These are phyloP conservation scores for Hoplostethus mediterraneus DNA, from an alignment of 2,797 vertebrate species.

Conservation along the genomic window DNA sequence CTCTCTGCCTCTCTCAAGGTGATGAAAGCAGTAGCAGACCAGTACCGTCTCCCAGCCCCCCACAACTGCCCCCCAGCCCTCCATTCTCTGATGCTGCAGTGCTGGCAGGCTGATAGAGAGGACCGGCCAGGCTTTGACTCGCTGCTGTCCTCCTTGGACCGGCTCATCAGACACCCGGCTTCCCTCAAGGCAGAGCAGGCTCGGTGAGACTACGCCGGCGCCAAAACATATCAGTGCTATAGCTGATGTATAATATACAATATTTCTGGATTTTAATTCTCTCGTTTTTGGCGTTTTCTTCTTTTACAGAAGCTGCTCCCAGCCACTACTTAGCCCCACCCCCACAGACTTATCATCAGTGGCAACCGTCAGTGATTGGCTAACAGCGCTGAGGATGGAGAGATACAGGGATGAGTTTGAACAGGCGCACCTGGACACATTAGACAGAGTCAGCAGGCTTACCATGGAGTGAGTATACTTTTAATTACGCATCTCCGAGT, in stretches of 20 bases:
- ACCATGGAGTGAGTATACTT: constrained; percentile 84
- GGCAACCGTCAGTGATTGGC: constrained; percentile 90
- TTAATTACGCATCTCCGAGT: neutral
- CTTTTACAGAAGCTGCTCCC: constrained; percentile 80
- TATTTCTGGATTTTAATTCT: constrained; percentile 13
- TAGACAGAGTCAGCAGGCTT: constrained; percentile 90
- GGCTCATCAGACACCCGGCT: constrained; percentile 86
- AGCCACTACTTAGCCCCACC: constrained; percentile 86
- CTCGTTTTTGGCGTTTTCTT: constrained; percentile 31
- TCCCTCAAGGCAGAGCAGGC: constrained; percentile 84
- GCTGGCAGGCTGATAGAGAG: constrained; percentile 91
- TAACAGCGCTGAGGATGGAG: constrained; percentile 95
- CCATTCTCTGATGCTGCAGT: constrained; percentile 96
- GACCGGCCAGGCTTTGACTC: constrained; percentile 91
- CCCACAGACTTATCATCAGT: constrained; percentile 85
- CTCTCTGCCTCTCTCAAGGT: constrained; percentile 82
- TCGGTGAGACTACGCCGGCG: constrained; percentile 72
- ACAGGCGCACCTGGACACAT: constrained; percentile 90
- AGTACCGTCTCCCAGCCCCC: constrained; percentile 94
- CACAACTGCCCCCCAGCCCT: constrained; percentile 93
- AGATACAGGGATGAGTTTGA: constrained; percentile 94
- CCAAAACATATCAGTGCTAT: constrained; percentile 2
- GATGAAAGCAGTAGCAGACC: constrained; percentile 95
- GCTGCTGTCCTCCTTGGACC: constrained; percentile 88
- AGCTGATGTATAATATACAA: constrained; percentile 13